Conservation (phyloP, 1,140 invertebrate genomes). For the Globodera ellingtonae region DNA sequence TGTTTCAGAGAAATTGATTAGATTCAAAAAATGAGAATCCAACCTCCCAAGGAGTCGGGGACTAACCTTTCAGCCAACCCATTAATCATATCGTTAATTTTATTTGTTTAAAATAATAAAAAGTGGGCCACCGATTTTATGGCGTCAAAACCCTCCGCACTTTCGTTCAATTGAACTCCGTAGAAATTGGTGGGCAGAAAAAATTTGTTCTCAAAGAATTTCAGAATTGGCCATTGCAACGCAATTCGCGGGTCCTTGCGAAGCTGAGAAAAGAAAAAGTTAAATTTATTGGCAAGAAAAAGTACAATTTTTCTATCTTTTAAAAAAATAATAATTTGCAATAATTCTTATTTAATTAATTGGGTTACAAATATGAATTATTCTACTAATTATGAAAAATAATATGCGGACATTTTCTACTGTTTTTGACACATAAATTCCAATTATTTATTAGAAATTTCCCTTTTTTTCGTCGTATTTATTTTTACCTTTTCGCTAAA, state of each 20-base stretch:
- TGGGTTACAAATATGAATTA: too few relatives aligned
- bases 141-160: constrained; percentile 35
- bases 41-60: too few relatives aligned
- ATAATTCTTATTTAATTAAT: too few relatives aligned
- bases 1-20: too few relatives aligned
- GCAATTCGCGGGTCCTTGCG: constrained; percentile 54
- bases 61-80: too few relatives aligned
- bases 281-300: neutral
- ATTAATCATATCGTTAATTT: too few relatives aligned
- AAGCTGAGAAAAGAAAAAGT: constrained; percentile 43
- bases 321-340: constrained; percentile 1
- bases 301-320: neutral
- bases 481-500: constrained; percentile 58
- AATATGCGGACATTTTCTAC: too few relatives aligned
- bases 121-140: constrained; percentile 33
- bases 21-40: too few relatives aligned
- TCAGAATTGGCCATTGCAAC: constrained; percentile 60
- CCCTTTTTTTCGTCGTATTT: neutral
- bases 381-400: too few relatives aligned
- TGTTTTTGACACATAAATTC: too few relatives aligned
- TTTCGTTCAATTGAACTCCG: constrained; percentile 53
- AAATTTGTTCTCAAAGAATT: constrained; percentile 64
- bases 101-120: too few relatives aligned
- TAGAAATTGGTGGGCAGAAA: constrained; percentile 64
- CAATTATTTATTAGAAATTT: neutral